Evolutionary conservation across 2,113 vertebrate species (phyloP), one percentile per base, ranked within the genome.

Genomic region (Boleophthalmus pectinirostris): DNA sequence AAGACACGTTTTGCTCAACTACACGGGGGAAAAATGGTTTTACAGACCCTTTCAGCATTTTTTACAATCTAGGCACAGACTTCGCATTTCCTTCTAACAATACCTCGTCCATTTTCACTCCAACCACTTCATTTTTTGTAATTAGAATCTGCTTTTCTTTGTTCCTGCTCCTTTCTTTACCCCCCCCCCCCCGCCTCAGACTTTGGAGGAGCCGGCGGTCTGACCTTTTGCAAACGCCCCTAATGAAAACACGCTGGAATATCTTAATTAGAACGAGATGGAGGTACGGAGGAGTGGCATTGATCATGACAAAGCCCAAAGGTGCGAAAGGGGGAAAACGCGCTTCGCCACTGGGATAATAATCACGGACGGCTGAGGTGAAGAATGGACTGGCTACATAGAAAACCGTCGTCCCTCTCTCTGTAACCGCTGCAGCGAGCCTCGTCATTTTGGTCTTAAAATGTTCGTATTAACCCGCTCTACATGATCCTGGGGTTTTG

Each of bases 221-320:
- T 87, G 88, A 90, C 89, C 89, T 89, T 91, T 83, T 12, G 63
- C 58, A 72, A 68, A 81, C 81, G 83, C 75, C 68, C 70, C 15
- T 25, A 23, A 72, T 71, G 85, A 79, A 72, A 82, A 80, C 67
- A 70, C 71, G 56, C 64, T 66, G 43, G 82, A 82, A 86, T 80
- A 80, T 86, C 82, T 85, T 90, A 84, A 91, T 92, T 91, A 80
- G 83, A 80, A 75, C 47, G 74, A 84, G 82, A 90, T 83, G 74
- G 85, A 88, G 82, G 43, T 69, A 65, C 58, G 29, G 29, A 29
- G 29, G 29, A 4, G 4, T 2, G 29, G 29, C 85, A 87, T 74
- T 82, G 86, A 88, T 90, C 78, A 84, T 74, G 67, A 63, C 54
- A 82, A 72, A 80, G 21, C 73, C 33, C 75, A 2, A 33, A 43